Conservation (phyloP, 64 coral and sea anemone genomes). For the Platygyra sinensis region DNA sequence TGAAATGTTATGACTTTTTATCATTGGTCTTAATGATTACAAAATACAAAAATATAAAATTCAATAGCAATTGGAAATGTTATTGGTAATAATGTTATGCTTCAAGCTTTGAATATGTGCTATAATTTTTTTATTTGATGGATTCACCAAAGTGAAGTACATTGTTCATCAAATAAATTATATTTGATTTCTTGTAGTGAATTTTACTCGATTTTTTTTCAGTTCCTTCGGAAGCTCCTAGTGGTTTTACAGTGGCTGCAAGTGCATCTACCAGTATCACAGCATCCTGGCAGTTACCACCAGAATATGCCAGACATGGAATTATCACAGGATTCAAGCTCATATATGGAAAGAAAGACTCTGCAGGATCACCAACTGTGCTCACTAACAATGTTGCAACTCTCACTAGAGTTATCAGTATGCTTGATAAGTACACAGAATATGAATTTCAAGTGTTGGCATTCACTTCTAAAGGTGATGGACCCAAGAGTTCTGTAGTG, state of each 20-base stretch:
- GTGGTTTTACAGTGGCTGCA: not conserved
- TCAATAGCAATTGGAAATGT: no score
- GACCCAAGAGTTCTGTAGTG: not conserved
- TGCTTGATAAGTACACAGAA: not conserved
- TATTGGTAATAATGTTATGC: no score
- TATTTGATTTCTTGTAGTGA: no score
- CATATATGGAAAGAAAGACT: not conserved
- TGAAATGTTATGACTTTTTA: no score
- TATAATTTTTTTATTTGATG: no score
- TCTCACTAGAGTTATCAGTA: not conserved
- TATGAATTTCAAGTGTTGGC: conserved; percentile 45
- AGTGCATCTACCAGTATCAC: not conserved
- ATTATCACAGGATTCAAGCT: conserved; percentile 1
- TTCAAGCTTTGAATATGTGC: no score
- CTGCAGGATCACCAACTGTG: not conserved
- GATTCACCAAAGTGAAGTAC: no score
- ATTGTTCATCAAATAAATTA: no score
- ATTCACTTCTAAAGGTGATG: not conserved
- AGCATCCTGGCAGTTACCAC: conserved; percentile 3
- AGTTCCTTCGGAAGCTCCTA: not conserved
- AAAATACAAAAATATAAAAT: no score
- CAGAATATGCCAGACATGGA: not conserved
- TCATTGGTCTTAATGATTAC: no score
- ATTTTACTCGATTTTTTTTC: not conserved
- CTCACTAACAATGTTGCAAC: no score